Base-by-base conservation (phyloP, 2,113 vertebrate species). In the Odontesthes bonariensis region DNA sequence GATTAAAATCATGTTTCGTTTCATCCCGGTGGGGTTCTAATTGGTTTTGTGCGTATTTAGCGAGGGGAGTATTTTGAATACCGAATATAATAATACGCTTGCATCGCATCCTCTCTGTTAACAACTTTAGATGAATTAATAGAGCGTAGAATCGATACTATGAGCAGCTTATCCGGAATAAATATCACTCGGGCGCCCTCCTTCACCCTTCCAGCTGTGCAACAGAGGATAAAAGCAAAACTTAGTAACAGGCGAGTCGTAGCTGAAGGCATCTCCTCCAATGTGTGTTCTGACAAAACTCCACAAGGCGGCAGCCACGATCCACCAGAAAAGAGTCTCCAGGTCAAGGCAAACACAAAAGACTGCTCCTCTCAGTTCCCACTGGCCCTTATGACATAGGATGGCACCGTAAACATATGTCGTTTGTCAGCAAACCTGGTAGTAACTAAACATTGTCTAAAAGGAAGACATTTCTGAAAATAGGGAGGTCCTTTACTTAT, bases 1-100 rank as follows among this genome's bases (percentile, higher is more conserved):
- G 91, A 94, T 94, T 90, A 88, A 87, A 86, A 93, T 94, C 89
- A 83, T 86, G 77, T 93, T 92, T 91, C 80, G 84, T 92, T 92
- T 94, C 88, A 92, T 94, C 92, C 90, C 84, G 81, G 79, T 86
- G 83, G 91, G 92, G 84, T 88, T 92, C 91, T 93, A 94, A 94
- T 95, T 94, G 91, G 87, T 92, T 93, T 90, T 87, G 83, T 89
- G 88, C 76, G 63, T 67, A 69, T 77, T 75, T 88, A 68, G 87
- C 69, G 66, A 79, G 73, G 74, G 84, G 86, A 83, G 82, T 90
- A 90, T 93, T 92, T 91, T 88, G 81, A 93, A 92, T 88, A 87
- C 90, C 83, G 78, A 92, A 88, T 89, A 76, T 80, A 86, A 90
- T 92, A 92, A 93, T 91, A 90, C 77, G 87, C 89, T 92, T 92